Conservation (phyloP, 2,113 vertebrate genomes). For the Cricetomys ansorgei region DNA sequence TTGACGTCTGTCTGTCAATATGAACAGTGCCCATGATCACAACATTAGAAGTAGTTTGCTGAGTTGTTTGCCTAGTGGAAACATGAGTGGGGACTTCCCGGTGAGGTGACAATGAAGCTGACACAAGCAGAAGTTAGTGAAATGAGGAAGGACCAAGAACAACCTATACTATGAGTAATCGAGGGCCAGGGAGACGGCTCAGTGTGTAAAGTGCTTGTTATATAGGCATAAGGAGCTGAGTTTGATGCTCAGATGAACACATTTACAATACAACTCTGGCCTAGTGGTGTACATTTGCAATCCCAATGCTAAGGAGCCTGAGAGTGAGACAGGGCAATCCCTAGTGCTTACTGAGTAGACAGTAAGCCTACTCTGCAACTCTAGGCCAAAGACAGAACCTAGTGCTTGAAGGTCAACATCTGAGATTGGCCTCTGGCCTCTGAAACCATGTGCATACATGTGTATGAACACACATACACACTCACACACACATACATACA, state of each 20-base stretch:
- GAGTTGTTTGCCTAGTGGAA: not conserved
- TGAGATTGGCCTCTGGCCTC: not conserved
- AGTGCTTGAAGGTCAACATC: no score
- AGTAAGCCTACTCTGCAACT: not conserved
- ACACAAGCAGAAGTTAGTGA: not conserved
- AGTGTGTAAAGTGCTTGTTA: no score
- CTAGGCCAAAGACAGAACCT: not conserved
- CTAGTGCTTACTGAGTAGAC: not conserved
- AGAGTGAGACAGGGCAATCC: not conserved
- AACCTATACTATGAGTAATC: not conserved
- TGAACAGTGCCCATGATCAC: not conserved
- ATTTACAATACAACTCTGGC: not conserved
- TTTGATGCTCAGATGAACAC: not conserved
- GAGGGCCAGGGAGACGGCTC: no score
- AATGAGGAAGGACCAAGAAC: rapidly evolving
- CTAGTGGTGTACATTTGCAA: not conserved
- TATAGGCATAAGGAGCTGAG: not conserved
- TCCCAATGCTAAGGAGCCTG: not conserved
- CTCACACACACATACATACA: not conserved
- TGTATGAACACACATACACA: not conserved
- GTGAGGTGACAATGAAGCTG: not conserved
- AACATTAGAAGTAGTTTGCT: not conserved
- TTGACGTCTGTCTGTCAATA: not conserved
- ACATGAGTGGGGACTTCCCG: not conserved
- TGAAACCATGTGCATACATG: not conserved